These are phyloP conservation scores for Hypocryptadius cinnamomeus DNA, from an alignment of 2,113 vertebrate genomes.

Conservation along the genomic window DNA sequence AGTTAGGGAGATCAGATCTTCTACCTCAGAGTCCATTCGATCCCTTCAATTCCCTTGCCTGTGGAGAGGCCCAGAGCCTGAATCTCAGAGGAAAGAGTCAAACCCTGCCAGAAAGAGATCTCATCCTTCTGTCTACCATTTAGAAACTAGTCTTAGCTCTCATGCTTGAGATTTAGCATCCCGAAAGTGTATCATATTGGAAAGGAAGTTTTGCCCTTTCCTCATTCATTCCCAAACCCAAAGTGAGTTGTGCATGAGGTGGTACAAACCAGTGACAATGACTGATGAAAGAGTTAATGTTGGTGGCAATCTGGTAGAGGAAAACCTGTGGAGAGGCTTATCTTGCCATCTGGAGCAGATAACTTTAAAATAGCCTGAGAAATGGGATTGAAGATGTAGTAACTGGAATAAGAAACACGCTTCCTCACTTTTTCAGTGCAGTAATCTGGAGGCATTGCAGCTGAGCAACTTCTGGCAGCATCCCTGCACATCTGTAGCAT, in stretches of 20 bases:
- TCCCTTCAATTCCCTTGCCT: neutral
- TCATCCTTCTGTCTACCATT: neutral
- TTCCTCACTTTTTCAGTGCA: neutral
- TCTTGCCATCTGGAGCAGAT: constrained; percentile 1
- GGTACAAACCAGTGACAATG: constrained; percentile 20
- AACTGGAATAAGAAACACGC: neutral
- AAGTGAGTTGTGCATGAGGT: neutral
- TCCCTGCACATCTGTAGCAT: neutral
- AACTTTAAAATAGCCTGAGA: constrained; percentile 10
- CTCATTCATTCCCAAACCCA: neutral
- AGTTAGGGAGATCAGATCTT: neutral
- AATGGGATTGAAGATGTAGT: constrained; percentile 6
- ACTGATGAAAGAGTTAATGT: neutral
- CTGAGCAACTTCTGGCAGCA: neutral
- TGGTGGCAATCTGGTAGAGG: neutral
- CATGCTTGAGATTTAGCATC: neutral
- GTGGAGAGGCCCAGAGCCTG: accelerated
- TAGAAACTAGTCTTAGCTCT: neutral
- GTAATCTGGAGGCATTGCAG: neutral
- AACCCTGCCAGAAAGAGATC: neutral
- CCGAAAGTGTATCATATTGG: neutral
- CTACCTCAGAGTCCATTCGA: neutral
- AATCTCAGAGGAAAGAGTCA: neutral
- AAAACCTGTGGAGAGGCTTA: neutral
- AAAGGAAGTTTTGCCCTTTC: neutral